Evolutionary conservation across 2,797 vertebrate genomes (phyloP).

Genomic region (Hafferia zeledoni): DNA sequence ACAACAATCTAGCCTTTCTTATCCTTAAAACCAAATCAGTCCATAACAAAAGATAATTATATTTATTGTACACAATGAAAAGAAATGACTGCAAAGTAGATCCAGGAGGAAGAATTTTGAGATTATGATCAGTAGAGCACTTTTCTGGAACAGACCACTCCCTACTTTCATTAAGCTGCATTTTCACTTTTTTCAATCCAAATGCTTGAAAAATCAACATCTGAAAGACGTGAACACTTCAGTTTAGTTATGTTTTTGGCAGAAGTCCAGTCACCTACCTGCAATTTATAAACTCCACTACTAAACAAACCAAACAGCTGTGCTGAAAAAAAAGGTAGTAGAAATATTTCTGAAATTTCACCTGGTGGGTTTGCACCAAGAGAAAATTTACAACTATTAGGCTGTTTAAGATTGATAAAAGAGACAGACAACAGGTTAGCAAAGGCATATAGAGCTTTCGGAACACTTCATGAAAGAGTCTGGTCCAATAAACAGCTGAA

Average conservation of each 20-base stretch:
- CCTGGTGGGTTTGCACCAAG: background rate
- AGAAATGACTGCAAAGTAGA: background rate
- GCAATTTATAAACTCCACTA: background rate
- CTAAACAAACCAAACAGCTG: background rate
- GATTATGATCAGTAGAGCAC: background rate
- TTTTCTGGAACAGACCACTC: background rate
- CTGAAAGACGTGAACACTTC: background rate
- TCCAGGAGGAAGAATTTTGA: background rate
- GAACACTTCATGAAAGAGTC: too few species aligned
- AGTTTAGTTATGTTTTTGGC: background rate
- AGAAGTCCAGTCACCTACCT: background rate
- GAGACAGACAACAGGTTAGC: too few species aligned
- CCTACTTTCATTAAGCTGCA: background rate
- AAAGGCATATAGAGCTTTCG: too few species aligned
- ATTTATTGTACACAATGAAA: background rate
- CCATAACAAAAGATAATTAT: background rate
- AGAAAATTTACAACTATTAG: background rate
- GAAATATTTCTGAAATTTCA: background rate
- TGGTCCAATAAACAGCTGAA: too few species aligned
- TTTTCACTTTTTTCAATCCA: background rate
- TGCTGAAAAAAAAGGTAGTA: background rate
- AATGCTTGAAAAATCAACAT: background rate
- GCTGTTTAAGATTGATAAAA: too few species aligned
- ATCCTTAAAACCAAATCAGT: background rate
- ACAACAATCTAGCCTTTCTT: conserved; percentile 34